Conservation (phyloP, 2,797 vertebrate species). For the Phrynocephalus vlangalii region DNA sequence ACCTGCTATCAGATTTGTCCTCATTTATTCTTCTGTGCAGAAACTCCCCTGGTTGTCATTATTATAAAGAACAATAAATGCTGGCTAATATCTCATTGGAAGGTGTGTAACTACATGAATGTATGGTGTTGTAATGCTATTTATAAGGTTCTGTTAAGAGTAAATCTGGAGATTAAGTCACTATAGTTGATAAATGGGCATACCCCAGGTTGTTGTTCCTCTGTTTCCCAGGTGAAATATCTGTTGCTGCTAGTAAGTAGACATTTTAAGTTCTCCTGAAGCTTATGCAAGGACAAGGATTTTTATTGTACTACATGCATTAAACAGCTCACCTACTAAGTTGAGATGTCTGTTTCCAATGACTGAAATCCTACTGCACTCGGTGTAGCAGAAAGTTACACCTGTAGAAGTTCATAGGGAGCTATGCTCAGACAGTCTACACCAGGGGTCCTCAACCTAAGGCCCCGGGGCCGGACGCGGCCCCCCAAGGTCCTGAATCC, state of each 20-base stretch:
- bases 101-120: not conserved
- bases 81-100: not conserved
- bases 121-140: not conserved
- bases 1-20: not conserved
- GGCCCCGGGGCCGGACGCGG: no score
- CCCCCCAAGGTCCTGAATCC: no score
- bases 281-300: not conserved
- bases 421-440: no score
- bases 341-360: not conserved
- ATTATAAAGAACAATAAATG: not conserved
- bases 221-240: not conserved
- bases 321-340: not conserved
- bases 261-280: not conserved
- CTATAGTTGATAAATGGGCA: not conserved
- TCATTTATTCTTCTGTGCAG: not conserved
- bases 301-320: not conserved
- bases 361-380: not conserved
- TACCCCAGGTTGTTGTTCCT: not conserved
- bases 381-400: no score
- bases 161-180: not conserved
- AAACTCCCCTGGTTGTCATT: no score
- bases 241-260: not conserved
- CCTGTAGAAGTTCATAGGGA: no score
- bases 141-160: not conserved
- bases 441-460: no score